Evolutionary conservation across 2,888 invertebrate genomes (phyloP).

Genomic region (Leucoma salicis): DNA sequence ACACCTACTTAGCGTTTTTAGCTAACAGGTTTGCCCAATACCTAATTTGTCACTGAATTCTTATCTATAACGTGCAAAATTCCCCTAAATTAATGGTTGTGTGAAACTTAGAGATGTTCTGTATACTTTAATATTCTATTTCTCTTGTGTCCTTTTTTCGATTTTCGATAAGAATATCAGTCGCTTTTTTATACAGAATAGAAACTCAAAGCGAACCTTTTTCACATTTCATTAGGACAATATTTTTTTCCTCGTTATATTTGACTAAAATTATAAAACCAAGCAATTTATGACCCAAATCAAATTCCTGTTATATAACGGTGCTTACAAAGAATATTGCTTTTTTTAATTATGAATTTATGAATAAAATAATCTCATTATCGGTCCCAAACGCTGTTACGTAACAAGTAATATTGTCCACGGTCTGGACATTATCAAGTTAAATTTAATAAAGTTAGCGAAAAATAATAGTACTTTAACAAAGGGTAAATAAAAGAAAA

Average conservation of each 20-base stretch:
- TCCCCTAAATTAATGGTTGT: too few relatives aligned
- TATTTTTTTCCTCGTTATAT: neutral
- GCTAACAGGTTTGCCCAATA: too few relatives aligned
- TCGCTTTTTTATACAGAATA: neutral
- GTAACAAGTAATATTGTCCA: neutral
- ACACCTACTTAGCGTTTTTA: too few relatives aligned
- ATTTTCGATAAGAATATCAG: too few relatives aligned
- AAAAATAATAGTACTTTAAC: neutral
- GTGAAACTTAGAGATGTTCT: too few relatives aligned
- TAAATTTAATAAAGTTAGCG: neutral
- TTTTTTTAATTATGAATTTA: neutral
- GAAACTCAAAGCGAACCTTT: neutral
- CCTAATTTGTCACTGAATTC: too few relatives aligned
- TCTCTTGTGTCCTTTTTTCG: too few relatives aligned
- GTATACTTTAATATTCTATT: too few relatives aligned
- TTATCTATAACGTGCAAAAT: too few relatives aligned
- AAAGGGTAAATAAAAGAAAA: too few relatives aligned
- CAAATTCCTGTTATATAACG: neutral
- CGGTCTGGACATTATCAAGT: neutral
- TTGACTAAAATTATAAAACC: neutral
- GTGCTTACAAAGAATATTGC: neutral
- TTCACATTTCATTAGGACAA: constrained; percentile 7
- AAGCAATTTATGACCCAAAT: neutral
- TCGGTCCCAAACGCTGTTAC: neutral
- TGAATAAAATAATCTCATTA: neutral